Conservation (phyloP, 2,797 vertebrate genomes). For the Neopelma chrysocephalum region DNA sequence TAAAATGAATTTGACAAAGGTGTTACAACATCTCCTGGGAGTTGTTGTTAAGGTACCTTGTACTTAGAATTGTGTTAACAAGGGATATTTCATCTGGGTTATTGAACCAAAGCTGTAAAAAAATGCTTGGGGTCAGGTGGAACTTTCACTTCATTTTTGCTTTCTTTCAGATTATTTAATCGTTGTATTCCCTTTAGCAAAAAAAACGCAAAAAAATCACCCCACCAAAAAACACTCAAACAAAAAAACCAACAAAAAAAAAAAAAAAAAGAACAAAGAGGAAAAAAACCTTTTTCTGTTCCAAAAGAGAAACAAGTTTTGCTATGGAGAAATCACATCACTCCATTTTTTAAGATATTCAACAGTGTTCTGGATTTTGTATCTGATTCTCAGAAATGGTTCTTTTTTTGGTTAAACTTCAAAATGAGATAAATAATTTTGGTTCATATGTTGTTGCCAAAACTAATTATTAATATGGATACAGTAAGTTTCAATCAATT, state of each 20-base stretch:
- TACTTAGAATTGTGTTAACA: conserved; percentile 49
- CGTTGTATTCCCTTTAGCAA: not conserved
- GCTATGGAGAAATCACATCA: not conserved
- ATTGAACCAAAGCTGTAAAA: conserved; percentile 41
- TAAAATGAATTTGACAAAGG: conserved; percentile 49
- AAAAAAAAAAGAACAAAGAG: no score
- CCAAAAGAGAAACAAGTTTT: not conserved
- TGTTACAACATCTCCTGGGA: conserved; percentile 31
- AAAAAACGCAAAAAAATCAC: not conserved
- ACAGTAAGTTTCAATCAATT: not conserved
- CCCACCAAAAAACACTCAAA: not conserved
- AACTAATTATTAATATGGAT: not conserved
- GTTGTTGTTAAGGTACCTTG: conserved; percentile 34
- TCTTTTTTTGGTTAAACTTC: not conserved
- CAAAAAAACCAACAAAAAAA: not conserved
- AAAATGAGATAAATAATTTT: not conserved
- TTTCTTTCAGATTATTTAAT: not conserved
- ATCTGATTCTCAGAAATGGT: not conserved
- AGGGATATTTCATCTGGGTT: conserved; percentile 27
- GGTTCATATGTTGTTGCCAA: not conserved
- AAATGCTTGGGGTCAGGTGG: not conserved
- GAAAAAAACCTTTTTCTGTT: not conserved
- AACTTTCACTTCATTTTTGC: not conserved
- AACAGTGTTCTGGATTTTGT: not conserved
- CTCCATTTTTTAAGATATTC: not conserved